phyloP scores from a whole-genome alignment of 1,140 invertebrate species.

The Paramacrobiotus metropolitanus region DNA sequence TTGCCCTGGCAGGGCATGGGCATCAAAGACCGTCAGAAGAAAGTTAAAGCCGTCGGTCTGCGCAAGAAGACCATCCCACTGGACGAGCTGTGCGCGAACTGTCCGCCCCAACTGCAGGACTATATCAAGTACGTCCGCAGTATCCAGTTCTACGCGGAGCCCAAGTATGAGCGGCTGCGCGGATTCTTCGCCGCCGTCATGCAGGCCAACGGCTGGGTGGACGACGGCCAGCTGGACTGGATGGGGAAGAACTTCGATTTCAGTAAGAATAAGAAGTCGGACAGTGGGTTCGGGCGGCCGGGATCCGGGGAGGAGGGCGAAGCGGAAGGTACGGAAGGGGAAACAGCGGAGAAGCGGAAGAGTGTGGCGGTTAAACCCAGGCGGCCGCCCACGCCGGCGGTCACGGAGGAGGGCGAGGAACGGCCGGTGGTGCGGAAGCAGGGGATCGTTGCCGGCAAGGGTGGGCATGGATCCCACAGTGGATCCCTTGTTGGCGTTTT shows the following conservation, averaged over 20 bases:
- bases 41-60: neutral
- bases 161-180: neutral
- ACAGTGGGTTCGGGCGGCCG: neutral
- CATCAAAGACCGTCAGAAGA: neutral
- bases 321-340: no score
- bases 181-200: neutral
- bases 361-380: no score
- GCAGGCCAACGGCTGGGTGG: neutral
- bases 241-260: neutral
- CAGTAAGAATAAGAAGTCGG: neutral
- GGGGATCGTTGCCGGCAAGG: no score
- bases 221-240: neutral
- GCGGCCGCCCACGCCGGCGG: no score
- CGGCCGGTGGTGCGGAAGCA: no score
- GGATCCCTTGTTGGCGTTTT: no score
- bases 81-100: neutral
- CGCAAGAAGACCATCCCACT: neutral
- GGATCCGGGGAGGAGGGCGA: no score
- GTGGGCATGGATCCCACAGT: no score
- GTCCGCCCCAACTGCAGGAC: neutral
- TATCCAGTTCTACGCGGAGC: neutral
- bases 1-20: conserved; percentile 30
- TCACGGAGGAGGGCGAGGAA: no score
- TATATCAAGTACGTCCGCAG: neutral
- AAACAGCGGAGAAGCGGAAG: no score